Evolutionary conservation across 2,113 vertebrate genomes (phyloP).

Genomic region (Hippocampus zosterae): DNA sequence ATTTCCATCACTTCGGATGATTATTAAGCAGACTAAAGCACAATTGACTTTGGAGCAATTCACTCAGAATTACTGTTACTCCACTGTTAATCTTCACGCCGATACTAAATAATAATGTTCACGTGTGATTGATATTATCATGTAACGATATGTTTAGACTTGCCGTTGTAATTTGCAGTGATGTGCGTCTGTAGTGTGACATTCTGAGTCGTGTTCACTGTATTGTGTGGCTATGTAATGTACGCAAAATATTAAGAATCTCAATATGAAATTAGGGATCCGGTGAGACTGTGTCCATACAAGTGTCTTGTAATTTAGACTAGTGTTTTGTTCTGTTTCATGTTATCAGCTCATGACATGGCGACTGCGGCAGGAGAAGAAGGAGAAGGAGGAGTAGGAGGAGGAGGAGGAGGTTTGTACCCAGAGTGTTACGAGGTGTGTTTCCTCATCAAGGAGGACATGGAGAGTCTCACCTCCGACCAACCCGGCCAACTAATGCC

Average conservation of each 20-base stretch:
- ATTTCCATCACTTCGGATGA: no score
- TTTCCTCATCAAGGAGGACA: constrained; percentile 73
- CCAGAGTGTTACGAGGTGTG: constrained; percentile 75
- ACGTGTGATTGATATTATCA: not conserved
- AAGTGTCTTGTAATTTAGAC: not conserved
- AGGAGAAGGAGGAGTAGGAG: constrained; percentile 20
- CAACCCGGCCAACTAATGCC: constrained; percentile 63
- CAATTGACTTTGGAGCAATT: no score
- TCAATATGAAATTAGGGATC: not conserved
- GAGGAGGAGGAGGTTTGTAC: constrained; percentile 53
- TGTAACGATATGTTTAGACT: not conserved
- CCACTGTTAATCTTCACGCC: not conserved
- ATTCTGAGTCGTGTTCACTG: not conserved
- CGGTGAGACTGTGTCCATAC: not conserved
- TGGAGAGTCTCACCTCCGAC: constrained; percentile 60
- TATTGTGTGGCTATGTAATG: not conserved
- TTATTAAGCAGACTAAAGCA: no score
- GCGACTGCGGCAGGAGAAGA: constrained; percentile 12
- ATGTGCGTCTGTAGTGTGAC: not conserved
- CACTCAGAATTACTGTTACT: no score
- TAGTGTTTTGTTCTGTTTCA: not conserved
- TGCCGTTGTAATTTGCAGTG: not conserved
- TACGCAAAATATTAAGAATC: not conserved
- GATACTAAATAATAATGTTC: not conserved
- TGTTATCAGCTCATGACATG: constrained; percentile 41